Evolutionary conservation across 2,113 vertebrate species (phyloP), one percentile per base, ranked within the genome.

Genomic region (Lethenteron camtschaticum): DNA sequence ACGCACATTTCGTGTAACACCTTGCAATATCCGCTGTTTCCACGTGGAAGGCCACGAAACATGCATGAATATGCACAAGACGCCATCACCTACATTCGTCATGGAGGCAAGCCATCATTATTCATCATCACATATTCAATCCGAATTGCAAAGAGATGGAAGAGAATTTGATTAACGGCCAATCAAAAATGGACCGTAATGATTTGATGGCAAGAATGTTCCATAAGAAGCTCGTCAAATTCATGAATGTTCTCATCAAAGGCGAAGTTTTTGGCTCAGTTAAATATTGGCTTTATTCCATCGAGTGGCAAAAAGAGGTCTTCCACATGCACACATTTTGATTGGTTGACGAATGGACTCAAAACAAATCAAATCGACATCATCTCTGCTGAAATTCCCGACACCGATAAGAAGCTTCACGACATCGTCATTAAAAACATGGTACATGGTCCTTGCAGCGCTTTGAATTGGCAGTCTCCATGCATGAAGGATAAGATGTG

Each of bases 401-500:
- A n/a, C n/a, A n/a, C n/a, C n/a, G n/a, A n/a, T n/a, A n/a, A n/a
- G n/a, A n/a, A n/a, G n/a, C n/a, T n/a, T n/a, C n/a, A n/a, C n/a
- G n/a, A n/a, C n/a, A n/a, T n/a, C n/a, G n/a, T n/a, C n/a, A n/a
- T n/a, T n/a, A n/a, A n/a, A n/a, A n/a, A n/a, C n/a, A 63, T 41
- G 41, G 16, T 63, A 18, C 16, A 63, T 63, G 59, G 59, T 63
- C 59, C 59, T 18, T 63, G 59, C 16, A 18, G 59, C 13, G 7
- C 13, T 13, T 18, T 18, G 16, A 13, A 63, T 18, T 14, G 59
- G 16, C 13, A 63, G 13, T 13, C 59, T 14, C 13, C 16, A 63
- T 63, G 59, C 59, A 63, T 63, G 59, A 63, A 63, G 59, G 59
- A 63, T 14, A 63, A 41, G 41, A 41, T 41, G 59, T 63, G 59